phyloP scores from a whole-genome alignment of 2,113 vertebrate genomes.

The Poeciliopsis occidentalis region DNA sequence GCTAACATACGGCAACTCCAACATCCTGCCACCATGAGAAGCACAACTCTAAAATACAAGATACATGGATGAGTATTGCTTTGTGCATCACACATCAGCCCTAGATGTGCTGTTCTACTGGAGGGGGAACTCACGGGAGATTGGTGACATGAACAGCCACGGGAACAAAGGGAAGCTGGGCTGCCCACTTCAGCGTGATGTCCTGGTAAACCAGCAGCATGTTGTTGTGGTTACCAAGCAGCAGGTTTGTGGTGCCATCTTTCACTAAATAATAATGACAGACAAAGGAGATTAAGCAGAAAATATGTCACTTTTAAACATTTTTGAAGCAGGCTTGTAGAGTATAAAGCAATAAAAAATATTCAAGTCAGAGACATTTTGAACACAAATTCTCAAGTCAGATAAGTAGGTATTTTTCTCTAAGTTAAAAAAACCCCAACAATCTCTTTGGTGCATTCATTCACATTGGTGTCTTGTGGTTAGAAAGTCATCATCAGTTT shows the following conservation, averaged over 20 bases:
- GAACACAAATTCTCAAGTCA: neutral
- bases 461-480: conserved; percentile 3
- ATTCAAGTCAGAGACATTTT: neutral
- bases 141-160: conserved; percentile 86
- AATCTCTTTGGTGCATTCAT: neutral
- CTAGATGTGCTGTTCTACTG: neutral
- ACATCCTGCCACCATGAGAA: too few species aligned
- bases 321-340: neutral
- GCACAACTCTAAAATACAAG: neutral
- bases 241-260: conserved; percentile 88
- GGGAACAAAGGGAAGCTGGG: conserved; percentile 89
- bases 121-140: conserved; percentile 85
- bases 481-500: neutral
- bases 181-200: conserved; percentile 91
- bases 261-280: conserved; percentile 78
- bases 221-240: conserved; percentile 90
- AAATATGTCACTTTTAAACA: neutral
- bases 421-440: neutral
- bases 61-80: neutral
- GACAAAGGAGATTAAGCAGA: neutral
- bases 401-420: neutral
- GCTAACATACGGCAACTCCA: too few species aligned
- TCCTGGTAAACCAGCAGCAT: conserved; percentile 95
- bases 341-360: neutral
- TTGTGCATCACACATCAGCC: neutral